Conservation (phyloP, 2,113 vertebrate species). For the Proterorhinus semilunaris region DNA sequence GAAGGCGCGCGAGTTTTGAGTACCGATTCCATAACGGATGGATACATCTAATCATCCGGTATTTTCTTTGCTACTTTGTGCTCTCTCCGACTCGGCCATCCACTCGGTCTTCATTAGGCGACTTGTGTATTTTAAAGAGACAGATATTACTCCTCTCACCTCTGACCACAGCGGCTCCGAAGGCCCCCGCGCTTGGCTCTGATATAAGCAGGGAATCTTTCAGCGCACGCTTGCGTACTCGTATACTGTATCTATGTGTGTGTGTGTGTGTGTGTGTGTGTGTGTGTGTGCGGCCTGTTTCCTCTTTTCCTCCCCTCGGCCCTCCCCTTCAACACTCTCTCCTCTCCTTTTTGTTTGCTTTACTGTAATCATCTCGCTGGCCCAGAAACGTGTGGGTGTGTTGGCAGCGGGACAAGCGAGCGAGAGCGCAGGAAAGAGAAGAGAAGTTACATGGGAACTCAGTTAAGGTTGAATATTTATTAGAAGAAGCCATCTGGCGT, state of each 20-base stretch:
- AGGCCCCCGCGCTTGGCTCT: constrained; percentile 58
- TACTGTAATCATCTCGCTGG: constrained; percentile 98
- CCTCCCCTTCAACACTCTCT: constrained; percentile 64
- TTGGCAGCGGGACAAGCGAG: constrained; percentile 93
- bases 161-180: constrained; percentile 40
- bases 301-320: constrained; percentile 92
- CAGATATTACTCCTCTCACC: background rate
- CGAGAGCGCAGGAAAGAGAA: constrained; percentile 54
- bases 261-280: constrained; percentile 91
- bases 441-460: constrained; percentile 99
- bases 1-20: no score
- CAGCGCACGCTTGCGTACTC: constrained; percentile 79
- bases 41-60: background rate
- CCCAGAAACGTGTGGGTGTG: constrained; percentile 98
- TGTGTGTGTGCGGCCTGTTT: constrained; percentile 11
- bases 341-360: constrained; percentile 87
- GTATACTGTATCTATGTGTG: constrained; percentile 84
- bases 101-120: background rate
- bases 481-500: constrained; percentile 99
- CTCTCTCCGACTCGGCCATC: background rate
- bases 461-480: constrained; percentile 99
- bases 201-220: constrained; percentile 73
- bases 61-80: background rate
- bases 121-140: background rate
- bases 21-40: no score